phyloP scores from a whole-genome alignment of 2,888 invertebrate genomes.

The Noctua janthe region DNA sequence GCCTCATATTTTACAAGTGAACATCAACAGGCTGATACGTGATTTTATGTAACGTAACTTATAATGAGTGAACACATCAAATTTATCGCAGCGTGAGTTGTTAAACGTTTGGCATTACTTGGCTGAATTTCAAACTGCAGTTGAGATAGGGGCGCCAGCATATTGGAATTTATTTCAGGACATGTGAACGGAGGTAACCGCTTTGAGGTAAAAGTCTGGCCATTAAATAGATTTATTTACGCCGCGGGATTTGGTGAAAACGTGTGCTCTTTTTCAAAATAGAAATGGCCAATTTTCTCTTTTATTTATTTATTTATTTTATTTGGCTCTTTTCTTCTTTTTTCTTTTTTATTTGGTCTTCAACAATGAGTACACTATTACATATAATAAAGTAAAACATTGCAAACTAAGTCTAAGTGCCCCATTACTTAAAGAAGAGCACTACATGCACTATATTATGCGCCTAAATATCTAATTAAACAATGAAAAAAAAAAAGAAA shows the following conservation, averaged over 20 bases:
- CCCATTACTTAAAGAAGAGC: too few species aligned
- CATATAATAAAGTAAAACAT: too few species aligned
- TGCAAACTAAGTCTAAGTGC: too few species aligned
- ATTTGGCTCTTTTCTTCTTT: too few species aligned
- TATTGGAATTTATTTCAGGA: constrained; percentile 23
- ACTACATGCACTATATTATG: too few species aligned
- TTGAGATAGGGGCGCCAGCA: constrained; percentile 29
- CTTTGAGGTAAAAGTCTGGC: constrained; percentile 1
- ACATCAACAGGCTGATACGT: not conserved
- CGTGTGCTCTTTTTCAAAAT: not conserved
- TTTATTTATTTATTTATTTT: too few species aligned
- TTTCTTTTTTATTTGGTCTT: too few species aligned
- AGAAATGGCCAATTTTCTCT: not conserved
- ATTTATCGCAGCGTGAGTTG: constrained; percentile 46
- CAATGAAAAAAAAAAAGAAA: too few species aligned
- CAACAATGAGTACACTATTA: too few species aligned
- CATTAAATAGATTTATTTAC: constrained; percentile 3
- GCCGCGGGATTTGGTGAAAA: not conserved
- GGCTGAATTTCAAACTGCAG: constrained; percentile 57
- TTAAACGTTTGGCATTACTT: constrained; percentile 58
- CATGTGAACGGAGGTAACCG: not conserved
- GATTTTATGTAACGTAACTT: constrained; percentile 18
- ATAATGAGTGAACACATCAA: constrained; percentile 32
- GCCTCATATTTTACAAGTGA: not conserved
- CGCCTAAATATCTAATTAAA: too few species aligned